A percentile compares a stretch with the other conserved stretches of the same genome.
These are phyloP conservation scores for Drosophila triauraria DNA, from an alignment of 1,140 invertebrate genomes.

Conservation along the genomic window DNA sequence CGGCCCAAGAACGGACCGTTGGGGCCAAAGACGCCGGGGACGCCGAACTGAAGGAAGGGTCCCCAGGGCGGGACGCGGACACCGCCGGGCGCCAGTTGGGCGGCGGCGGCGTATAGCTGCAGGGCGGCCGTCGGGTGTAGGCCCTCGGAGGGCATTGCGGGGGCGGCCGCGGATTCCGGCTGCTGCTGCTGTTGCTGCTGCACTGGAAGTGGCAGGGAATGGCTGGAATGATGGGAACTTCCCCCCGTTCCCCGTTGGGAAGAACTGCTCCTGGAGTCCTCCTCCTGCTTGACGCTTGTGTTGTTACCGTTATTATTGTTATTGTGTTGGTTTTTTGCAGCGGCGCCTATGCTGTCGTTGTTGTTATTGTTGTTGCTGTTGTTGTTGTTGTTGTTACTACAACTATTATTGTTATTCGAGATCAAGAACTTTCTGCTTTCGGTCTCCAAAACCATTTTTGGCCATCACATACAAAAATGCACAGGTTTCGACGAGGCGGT, in stretches of 20 bases:
- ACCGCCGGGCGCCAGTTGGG: constrained; percentile 86
- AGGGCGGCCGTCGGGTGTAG: constrained; percentile 86
- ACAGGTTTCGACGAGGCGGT: constrained; percentile 11
- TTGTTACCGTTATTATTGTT: constrained; percentile 12
- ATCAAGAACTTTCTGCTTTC: constrained; percentile 61
- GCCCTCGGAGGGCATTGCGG: constrained; percentile 81
- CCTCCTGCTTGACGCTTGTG: constrained; percentile 26
- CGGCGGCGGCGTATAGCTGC: constrained; percentile 87
- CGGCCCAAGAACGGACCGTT: constrained; percentile 82
- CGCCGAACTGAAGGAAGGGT: constrained; percentile 87
- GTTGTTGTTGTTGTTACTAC: constrained; percentile 30
- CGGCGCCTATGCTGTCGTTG: not conserved
- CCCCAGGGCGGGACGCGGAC: constrained; percentile 86
- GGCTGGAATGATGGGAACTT: constrained; percentile 10
- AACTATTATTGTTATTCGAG: constrained; percentile 37
- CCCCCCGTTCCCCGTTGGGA: constrained; percentile 25
- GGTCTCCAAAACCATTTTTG: constrained; percentile 77
- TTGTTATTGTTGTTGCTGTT: constrained; percentile 5
- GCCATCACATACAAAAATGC: constrained; percentile 46
- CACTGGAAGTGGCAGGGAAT: not conserved
- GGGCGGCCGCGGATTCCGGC: constrained; percentile 17
- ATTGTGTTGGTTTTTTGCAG: constrained; percentile 6
- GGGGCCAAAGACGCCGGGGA: constrained; percentile 85
- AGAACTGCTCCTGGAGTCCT: constrained; percentile 7
- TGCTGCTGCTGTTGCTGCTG: not conserved